Conservation (phyloP, 1,140 invertebrate genomes). For the Gryllus bimaculatus region DNA sequence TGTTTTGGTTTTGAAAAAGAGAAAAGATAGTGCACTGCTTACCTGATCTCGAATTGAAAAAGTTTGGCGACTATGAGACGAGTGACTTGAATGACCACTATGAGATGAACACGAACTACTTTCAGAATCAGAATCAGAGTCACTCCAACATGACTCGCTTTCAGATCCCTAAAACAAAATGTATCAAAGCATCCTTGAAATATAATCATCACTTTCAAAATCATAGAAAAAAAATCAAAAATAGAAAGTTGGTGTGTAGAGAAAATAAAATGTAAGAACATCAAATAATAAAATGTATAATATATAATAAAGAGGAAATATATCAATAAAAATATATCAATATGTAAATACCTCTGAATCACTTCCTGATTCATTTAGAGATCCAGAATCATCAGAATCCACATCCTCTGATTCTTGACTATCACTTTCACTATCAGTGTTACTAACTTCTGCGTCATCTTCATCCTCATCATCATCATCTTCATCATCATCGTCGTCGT, state of each 20-base stretch:
- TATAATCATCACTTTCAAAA: neutral
- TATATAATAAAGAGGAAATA: neutral
- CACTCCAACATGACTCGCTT: conserved; percentile 38
- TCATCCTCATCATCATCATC: conserved; percentile 22
- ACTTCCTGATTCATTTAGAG: conserved; percentile 17
- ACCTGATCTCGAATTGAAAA: conserved; percentile 41
- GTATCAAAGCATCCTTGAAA: neutral
- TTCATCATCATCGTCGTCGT: conserved; percentile 14
- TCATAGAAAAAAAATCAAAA: neutral
- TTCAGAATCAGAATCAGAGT: conserved; percentile 41
- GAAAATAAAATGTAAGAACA: neutral
- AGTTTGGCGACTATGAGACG: conserved; percentile 38
- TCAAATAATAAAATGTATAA: neutral
- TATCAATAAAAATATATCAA: neutral
- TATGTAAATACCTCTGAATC: conserved; percentile 19
- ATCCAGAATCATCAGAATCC: conserved; percentile 22
- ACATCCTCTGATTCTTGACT: conserved; percentile 21
- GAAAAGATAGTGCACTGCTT: neutral
- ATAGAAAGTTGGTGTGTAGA: no score
- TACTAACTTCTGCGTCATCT: conserved; percentile 22
- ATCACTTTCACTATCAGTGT: conserved; percentile 16
- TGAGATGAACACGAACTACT: conserved; percentile 36
- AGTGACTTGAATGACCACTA: conserved; percentile 30
- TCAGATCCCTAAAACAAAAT: conserved; percentile 33
- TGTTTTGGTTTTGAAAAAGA: no score